A percentile compares a stretch with the other conserved stretches of the same genome.
Evolutionary conservation across 2,113 vertebrate species (phyloP).

Genomic region (Archocentrus centrarchus): DNA sequence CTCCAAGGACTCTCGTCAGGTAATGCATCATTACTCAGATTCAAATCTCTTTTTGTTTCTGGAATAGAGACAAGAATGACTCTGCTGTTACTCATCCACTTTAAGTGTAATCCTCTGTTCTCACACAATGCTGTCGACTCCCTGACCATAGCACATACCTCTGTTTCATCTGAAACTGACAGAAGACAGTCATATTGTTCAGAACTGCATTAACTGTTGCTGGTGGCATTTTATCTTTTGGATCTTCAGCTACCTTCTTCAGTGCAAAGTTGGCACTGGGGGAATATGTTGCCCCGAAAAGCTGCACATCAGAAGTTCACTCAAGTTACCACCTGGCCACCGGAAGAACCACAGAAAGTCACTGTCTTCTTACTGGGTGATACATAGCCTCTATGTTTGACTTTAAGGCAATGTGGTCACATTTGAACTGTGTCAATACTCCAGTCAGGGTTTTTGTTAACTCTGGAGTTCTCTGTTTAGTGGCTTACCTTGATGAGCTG

Average conservation of each 20-base stretch:
- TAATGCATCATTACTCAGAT: neutral
- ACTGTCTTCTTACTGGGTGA: neutral
- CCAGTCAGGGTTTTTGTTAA: neutral
- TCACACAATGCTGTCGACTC: neutral
- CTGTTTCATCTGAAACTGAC: fast-evolving
- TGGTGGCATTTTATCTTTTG: neutral
- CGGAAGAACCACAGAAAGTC: neutral
- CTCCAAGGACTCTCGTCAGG: neutral
- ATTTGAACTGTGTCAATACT: neutral
- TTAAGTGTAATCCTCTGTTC: neutral
- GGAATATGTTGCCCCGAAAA: neutral
- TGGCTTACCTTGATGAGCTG: neutral
- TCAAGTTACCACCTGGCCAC: too few relatives aligned
- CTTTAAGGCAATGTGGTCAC: neutral
- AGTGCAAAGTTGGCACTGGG: neutral
- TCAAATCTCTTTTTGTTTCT: neutral
- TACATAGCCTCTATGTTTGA: neutral
- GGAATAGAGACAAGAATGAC: neutral
- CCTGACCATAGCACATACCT: neutral
- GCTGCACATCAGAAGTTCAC: neutral
- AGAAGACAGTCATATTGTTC: neutral
- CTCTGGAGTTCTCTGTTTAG: neutral
- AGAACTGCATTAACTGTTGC: neutral
- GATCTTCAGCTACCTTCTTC: neutral
- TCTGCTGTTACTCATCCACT: slow-evolving; percentile 1